Evolutionary conservation across 35 echinoderm and acorn worm species (phyloP).

Genomic region (Chiridota heheva): DNA sequence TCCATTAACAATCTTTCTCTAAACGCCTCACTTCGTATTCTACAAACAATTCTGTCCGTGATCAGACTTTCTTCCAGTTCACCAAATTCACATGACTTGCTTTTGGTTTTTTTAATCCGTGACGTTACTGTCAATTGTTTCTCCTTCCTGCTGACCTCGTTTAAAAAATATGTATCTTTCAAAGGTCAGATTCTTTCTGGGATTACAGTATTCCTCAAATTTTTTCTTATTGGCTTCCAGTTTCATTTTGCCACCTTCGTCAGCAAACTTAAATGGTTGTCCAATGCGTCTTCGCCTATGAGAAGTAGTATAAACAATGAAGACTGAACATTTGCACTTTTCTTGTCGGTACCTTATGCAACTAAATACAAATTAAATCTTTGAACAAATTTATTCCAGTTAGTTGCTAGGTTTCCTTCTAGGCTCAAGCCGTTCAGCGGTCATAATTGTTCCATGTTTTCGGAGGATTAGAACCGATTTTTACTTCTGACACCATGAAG

Average conservation of each 20-base stretch:
- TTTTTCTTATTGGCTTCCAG: neutral
- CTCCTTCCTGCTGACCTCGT: neutral
- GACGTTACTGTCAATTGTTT: conserved; percentile 32
- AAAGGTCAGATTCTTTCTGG: conserved; percentile 27
- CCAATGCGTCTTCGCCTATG: conserved; percentile 7
- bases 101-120: neutral
- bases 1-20: conserved; percentile 12
- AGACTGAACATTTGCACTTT: neutral
- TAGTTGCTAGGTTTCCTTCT: conserved; percentile 16
- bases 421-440: neutral
- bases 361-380: conserved; percentile 29
- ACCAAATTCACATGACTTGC: conserved; percentile 20
- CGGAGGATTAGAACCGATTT: too few species aligned
- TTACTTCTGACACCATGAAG: too few species aligned
- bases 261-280: conserved; percentile 9
- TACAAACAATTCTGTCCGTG: conserved; percentile 27
- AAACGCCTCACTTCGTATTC: neutral
- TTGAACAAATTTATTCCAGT: conserved; percentile 36
- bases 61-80: conserved; percentile 27
- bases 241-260: conserved; percentile 17
- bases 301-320: conserved; percentile 3
- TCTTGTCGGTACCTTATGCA: conserved; percentile 18
- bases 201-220: conserved; percentile 17
- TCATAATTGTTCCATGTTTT: neutral
- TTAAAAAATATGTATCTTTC: conserved; percentile 24